A percentile compares a stretch with the other conserved stretches of the same genome.
phyloP scores from a whole-genome alignment of 2,113 vertebrate species.

The Lagopus leucura region DNA sequence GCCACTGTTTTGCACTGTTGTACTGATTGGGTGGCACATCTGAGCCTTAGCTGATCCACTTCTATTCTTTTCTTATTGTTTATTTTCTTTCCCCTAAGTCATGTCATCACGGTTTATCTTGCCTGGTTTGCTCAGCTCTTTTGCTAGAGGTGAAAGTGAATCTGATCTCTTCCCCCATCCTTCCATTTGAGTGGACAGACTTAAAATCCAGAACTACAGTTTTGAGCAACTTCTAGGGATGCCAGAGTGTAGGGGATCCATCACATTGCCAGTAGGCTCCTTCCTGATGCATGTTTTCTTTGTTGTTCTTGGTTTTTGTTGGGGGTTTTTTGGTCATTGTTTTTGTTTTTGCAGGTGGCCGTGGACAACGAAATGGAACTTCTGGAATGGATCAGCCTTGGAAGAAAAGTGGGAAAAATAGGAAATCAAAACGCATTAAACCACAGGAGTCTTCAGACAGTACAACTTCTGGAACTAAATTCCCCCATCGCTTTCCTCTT shows the following conservation, averaged over 20 bases:
- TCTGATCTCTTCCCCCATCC: neutral
- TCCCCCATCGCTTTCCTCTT: constrained; percentile 79
- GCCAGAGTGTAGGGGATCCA: neutral
- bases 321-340: neutral
- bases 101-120: neutral
- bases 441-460: constrained; percentile 88
- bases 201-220: neutral
- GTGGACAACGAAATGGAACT: constrained; percentile 53
- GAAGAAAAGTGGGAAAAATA: constrained; percentile 82
- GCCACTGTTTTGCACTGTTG: neutral
- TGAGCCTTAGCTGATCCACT: neutral
- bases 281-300: neutral
- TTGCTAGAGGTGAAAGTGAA: neutral
- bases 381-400: constrained; percentile 68
- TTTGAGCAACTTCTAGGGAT: neutral
- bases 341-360: constrained; percentile 45
- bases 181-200: neutral
- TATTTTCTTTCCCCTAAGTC: neutral
- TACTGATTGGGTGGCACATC: neutral
- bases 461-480: constrained; percentile 81
- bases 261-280: neutral
- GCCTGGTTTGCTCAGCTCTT: neutral
- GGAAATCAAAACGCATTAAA: constrained; percentile 86
- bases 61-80: neutral
- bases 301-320: neutral